Base-by-base conservation (phyloP, 2,113 vertebrate species). In the Nansenia antarctica region DNA sequence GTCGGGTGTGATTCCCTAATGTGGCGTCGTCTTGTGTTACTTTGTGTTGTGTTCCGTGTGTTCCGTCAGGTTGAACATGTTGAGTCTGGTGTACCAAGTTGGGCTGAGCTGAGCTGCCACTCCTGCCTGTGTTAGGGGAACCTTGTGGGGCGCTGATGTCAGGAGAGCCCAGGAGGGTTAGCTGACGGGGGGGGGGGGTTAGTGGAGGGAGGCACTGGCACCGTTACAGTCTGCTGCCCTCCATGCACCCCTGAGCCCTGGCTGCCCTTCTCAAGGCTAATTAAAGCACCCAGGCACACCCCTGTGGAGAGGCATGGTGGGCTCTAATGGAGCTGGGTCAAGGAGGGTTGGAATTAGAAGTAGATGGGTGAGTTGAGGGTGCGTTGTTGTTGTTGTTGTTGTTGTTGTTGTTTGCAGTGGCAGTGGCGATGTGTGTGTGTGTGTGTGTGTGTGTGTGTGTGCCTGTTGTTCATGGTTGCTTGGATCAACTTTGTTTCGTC, bases 221-320 rank as follows among this genome's bases (percentile, higher is more conserved):
- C 53, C 18, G 58, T 11, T 15, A 27, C 35, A 42, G n/a, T 65
- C 75, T 59, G 31, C 70, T 78, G 26, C 29, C 54, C 12, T 3
- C 47, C 22, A n/a, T 53, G 12, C 15, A 74, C 32, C 53, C 59
- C 53, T 24, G 26, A 69, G 59, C 63, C 62, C 7, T 18, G 52
- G 52, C 31, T 47, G 68, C 45, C 74, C 57, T 70, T 68, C 45
- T 80, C 64, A 63, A 20, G 39, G 42, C 73, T 73, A 70, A 84
- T 86, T 72, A 79, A 80, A 78, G 53, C 60, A 32, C 24, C 35
- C 20, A 32, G 60, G 55, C 59, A 72, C 39, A 68, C 54, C 63
- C 49, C 60, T 61, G 27, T 35, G 53, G 30, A 20, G 32, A 60
- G 39, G 52, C 53, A 24, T 39, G 31, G 62, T 35, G 27, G 22